Evolutionary conservation across 23 tunicate genomes (phyloP).

Genomic region (Halocynthia aurantium): DNA sequence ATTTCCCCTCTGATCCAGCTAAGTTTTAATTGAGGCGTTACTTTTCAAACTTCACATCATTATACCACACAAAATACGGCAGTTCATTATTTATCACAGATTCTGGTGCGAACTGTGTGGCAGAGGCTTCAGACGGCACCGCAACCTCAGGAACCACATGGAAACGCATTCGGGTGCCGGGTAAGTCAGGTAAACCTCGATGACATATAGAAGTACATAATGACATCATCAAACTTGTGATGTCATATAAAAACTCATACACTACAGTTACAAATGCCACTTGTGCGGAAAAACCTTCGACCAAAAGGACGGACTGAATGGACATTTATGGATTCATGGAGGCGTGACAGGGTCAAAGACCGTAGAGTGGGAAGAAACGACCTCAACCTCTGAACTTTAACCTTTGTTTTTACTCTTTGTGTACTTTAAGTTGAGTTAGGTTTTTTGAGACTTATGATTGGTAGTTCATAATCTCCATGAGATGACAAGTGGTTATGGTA

Average conservation of each 20-base stretch:
- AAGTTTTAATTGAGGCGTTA: background rate
- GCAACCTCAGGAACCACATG: constrained; percentile 77
- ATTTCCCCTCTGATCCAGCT: no score
- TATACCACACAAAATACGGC: background rate
- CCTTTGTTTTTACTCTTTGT: no score
- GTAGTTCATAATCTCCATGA: no score
- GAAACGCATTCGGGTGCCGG: constrained; percentile 41
- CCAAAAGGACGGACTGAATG: constrained; percentile 75
- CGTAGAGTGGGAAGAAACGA: no score
- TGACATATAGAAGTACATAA: no score
- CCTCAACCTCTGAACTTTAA: no score
- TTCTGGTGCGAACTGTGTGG: constrained; percentile 83
- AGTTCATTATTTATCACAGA: constrained; percentile 11
- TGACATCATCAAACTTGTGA: no score
- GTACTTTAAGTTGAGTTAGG: no score
- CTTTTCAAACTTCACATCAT: background rate
- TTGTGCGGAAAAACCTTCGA: constrained; percentile 64
- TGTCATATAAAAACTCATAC: no score
- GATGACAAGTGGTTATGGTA: no score
- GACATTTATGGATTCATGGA: constrained; percentile 81
- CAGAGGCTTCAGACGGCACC: constrained; percentile 62
- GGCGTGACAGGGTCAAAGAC: constrained; percentile 8
- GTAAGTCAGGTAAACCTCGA: background rate
- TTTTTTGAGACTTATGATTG: no score
- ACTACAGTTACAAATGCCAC: constrained; percentile 59